Evolutionary conservation across 2,888 invertebrate species (phyloP), one percentile per base, ranked within the genome.

Genomic region (Hermaeophaga mercurialis): DNA sequence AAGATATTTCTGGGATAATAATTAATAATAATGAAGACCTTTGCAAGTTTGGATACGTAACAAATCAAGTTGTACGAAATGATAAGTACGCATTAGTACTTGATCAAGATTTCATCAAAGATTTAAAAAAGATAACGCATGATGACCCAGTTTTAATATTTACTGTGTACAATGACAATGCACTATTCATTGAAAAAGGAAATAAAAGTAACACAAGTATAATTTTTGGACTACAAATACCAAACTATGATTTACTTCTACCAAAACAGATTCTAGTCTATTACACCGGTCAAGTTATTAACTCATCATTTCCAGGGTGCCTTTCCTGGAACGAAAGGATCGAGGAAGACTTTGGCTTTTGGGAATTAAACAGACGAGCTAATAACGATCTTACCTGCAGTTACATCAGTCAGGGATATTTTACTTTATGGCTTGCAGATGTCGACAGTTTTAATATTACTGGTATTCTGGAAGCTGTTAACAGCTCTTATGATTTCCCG

Each of bases 191-290:
- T 14, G 46, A 43, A 14, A 17, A 38, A 7, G 34, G 5, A 1
- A 28, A 18, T 5, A 6, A 19, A 31, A 38, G 19, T 1, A 28
- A 44, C 1, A 28, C 22, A 15, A 39, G 26, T 24, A 6, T 14
- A 11, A 31, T 57, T 15, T 54, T 60, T 17, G 58, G 58, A 17
- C 11, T 59, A 3, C 15, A 38, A 4, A 31, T 55, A 17, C 58
- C 54, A 9, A 8, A 44, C 1, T 47, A 47, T 12, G 18, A 24
- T 7, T 1, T 5, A 4, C 17, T 14, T 14, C 6, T 28, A 9
- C 46, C 54, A 2, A 18, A 38, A 7, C 41, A 48, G 5, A 9
- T 26, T 15, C 12, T 4, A 2, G 26, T 39, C 3, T 39, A 38
- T 38, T 38, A 7, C 36, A 22, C 4, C 5, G 19, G 22, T 6